These are phyloP conservation scores for Coreius guichenoti DNA, from an alignment of 2,797 vertebrate genomes.

Conservation along the genomic window DNA sequence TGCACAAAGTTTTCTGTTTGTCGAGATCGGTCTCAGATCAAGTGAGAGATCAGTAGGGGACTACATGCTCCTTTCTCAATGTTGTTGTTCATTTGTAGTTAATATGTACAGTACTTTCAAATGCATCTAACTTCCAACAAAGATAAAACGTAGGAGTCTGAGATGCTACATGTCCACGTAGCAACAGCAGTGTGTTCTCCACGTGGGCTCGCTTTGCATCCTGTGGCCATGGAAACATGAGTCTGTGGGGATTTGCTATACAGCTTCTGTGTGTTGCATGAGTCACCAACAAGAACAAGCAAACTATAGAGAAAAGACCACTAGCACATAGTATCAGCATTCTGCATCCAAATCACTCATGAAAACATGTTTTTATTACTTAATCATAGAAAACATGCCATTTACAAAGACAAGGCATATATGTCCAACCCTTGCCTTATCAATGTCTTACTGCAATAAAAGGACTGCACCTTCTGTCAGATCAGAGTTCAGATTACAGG, in stretches of 20 bases:
- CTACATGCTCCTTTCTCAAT: background rate
- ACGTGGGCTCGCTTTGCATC: conserved; percentile 44
- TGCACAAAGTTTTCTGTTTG: background rate
- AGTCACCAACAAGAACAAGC: conserved; percentile 33
- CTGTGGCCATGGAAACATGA: conserved; percentile 57
- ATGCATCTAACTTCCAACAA: conserved; percentile 1
- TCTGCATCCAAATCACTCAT: background rate
- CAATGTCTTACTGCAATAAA: conserved; percentile 7
- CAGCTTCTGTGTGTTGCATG: conserved; percentile 20
- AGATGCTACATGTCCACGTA: conserved; percentile 26
- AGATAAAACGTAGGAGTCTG: conserved; percentile 20
- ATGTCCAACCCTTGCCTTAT: background rate
- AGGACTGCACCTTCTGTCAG: background rate
- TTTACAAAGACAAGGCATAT: background rate
- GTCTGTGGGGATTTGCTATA: conserved; percentile 32
- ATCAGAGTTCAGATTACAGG: background rate
- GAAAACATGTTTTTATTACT: background rate
- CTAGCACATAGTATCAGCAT: conserved; percentile 6
- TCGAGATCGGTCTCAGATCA: background rate
- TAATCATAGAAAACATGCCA: background rate
- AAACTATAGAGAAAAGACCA: conserved; percentile 30
- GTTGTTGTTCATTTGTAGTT: background rate
- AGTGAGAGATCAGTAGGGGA: background rate
- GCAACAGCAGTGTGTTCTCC: conserved; percentile 28
- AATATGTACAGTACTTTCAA: background rate